Base-by-base conservation (phyloP, 2,797 vertebrate genomes). In the Eulemur mongoz region DNA sequence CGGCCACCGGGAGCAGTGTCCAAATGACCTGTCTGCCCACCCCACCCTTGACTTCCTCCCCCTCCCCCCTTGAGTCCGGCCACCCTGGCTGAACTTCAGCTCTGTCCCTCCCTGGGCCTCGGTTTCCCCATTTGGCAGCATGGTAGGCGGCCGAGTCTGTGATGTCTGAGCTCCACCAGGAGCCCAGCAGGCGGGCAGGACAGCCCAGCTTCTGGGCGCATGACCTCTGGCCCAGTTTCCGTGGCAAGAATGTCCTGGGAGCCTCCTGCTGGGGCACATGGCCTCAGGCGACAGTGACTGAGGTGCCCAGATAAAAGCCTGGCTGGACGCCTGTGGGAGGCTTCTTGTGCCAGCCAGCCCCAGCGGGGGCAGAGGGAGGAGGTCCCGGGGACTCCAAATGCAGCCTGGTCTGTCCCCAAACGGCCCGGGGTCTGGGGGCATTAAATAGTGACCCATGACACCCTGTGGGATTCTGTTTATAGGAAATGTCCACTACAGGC, bases 181-280 rank as follows among this genome's bases (percentile, higher is more conserved):
- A 0, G 2, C 22, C 40, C 43, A 15, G 27, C 0, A 1, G 38
- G 38, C 2, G 0, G 57, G 5, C 4, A 4, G 67, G 40, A 27
- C 45, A 17, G 14, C 38, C 43, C 25, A 30, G 76, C 22, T 22
- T 35, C 4, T 0, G 52, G 61, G 17, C 38, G 14, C 22, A 9
- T 11, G 15, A 59, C 76, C 78, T 91, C 88, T 76, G 52, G 38
- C 82, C 25, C 35, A 45, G 45, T 63, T 82, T 91, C 13, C 0
- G 27, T 0, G 40, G 48, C 20, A 27, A 48, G 72, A 67, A 61
- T 57, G 48, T 90, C 90, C 73, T 11, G 18, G 80, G 80, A 73
- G n/a, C 65, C 4, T 78, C 14, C 9, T 7, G 27, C 70, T 35
- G 72, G 80, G 72, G 15, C 63, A 61, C 4, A 4, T n/a, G 35